Conservation (phyloP, 2,888 invertebrate species). For the Stenichneumon culpator region DNA sequence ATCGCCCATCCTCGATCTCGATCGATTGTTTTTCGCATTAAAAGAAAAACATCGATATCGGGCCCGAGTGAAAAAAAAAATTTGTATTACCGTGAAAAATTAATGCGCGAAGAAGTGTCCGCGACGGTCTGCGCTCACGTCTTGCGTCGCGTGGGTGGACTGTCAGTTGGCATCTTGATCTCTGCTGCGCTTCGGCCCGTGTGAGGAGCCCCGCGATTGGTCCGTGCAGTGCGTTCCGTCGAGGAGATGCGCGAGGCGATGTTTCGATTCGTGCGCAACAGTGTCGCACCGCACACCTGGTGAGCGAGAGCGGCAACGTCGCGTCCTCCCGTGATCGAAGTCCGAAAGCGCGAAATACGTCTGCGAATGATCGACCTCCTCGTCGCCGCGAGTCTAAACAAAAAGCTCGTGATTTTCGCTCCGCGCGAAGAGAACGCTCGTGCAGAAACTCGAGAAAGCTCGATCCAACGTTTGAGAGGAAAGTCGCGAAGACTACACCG, state of each 20-base stretch:
- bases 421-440: background rate
- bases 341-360: constrained; percentile 36
- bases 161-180: constrained; percentile 15
- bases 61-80: background rate
- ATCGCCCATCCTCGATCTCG: no score
- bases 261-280: constrained; percentile 50
- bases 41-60: background rate
- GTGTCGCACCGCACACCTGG: background rate
- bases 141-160: constrained; percentile 22
- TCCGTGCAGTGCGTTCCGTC: background rate
- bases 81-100: background rate
- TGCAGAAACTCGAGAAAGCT: background rate
- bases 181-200: background rate
- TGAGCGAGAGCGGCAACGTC: constrained; percentile 28
- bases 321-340: background rate
- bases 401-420: background rate
- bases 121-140: constrained; percentile 9
- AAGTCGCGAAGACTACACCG: no score
- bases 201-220: background rate
- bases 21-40: no score
- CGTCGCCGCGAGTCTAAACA: background rate
- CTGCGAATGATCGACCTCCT: background rate
- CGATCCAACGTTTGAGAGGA: background rate
- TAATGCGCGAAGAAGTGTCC: background rate
- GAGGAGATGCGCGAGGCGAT: constrained; percentile 6